Percentiles rank a stretch among this genome's conserved stretches.
Evolutionary conservation across 2,113 vertebrate species (phyloP).

Genomic region (Recurvirostra avosetta): DNA sequence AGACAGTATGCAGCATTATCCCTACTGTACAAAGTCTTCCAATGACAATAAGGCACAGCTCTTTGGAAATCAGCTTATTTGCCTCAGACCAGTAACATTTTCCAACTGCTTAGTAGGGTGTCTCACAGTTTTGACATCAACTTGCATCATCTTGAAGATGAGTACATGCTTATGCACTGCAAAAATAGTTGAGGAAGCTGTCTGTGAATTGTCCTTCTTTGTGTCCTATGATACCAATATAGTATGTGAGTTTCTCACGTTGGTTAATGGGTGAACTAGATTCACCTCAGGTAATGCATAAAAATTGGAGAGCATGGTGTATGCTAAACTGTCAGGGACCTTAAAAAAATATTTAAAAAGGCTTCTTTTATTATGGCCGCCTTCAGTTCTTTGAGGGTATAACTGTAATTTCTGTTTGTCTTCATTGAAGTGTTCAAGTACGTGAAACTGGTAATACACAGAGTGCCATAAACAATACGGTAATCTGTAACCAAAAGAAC

Average conservation of each 20-base stretch:
- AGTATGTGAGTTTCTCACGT: neutral
- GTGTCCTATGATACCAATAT: accelerated
- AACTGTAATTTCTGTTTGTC: neutral
- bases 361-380: neutral
- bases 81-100: neutral
- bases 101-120: neutral
- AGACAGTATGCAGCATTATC: neutral
- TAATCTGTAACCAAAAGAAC: neutral
- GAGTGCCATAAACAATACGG: neutral
- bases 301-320: neutral
- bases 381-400: neutral
- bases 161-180: neutral
- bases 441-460: neutral
- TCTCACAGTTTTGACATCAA: neutral
- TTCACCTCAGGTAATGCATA: accelerated
- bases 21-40: neutral
- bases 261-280: neutral
- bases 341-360: neutral
- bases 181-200: neutral
- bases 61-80: neutral
- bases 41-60: neutral
- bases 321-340: neutral
- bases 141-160: neutral
- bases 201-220: neutral
- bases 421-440: neutral